These are phyloP conservation scores for Pseudobourletiella spinata DNA, from an alignment of 1,140 invertebrate genomes.

Conservation along the genomic window DNA sequence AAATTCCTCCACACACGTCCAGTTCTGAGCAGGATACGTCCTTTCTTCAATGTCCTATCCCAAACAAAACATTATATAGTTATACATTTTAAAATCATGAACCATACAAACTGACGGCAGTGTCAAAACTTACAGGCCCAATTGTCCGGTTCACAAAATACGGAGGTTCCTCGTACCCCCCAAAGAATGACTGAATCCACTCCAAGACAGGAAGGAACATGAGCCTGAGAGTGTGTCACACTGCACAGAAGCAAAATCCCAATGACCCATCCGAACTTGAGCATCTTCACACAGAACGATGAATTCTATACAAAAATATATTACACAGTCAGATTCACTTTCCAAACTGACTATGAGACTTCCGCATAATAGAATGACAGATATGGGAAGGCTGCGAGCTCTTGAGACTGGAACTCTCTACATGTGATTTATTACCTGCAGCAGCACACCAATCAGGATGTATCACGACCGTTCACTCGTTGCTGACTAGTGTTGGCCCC, in stretches of 20 bases:
- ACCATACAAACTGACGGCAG: neutral
- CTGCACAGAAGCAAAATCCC: neutral
- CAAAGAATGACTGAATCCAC: slow-evolving; percentile 30
- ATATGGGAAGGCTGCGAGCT: neutral
- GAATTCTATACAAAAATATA: too few relatives aligned
- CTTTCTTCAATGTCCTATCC: slow-evolving; percentile 31
- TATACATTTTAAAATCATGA: neutral
- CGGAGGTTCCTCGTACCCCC: slow-evolving; percentile 27
- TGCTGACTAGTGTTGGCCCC: too few relatives aligned
- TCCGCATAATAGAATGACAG: neutral
- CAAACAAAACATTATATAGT: neutral
- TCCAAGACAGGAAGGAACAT: slow-evolving; percentile 28
- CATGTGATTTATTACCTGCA: neutral
- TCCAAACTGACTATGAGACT: neutral
- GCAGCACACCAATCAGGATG: neutral
- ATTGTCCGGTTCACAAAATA: slow-evolving; percentile 7
- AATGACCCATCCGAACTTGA: neutral
- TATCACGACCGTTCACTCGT: too few relatives aligned
- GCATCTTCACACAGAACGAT: too few relatives aligned
- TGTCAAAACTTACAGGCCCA: slow-evolving; percentile 5
- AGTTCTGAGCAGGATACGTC: slow-evolving; percentile 27
- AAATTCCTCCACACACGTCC: slow-evolving; percentile 32
- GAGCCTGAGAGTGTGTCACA: slow-evolving; percentile 17
- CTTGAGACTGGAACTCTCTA: neutral
- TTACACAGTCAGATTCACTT: neutral